These are phyloP conservation scores for Elephantulus edwardii DNA, from an alignment of 2,113 vertebrate genomes.

Conservation along the genomic window DNA sequence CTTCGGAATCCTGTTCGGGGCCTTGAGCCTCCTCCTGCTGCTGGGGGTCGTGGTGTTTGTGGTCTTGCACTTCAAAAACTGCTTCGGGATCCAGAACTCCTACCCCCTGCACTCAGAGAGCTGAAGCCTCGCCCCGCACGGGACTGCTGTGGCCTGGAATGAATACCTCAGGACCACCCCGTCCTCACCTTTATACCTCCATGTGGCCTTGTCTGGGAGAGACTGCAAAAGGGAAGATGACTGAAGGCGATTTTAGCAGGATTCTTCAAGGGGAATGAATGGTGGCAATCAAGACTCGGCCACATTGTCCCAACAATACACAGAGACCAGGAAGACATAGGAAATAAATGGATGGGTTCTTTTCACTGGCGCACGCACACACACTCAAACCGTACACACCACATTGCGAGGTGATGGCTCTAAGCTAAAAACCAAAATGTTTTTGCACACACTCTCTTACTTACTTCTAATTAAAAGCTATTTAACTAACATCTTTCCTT, in stretches of 20 bases:
- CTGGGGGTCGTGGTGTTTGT: conserved; percentile 26
- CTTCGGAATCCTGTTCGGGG: conserved; percentile 81
- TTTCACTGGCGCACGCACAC: background rate
- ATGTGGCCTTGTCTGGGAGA: background rate
- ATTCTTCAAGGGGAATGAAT: conserved; percentile 9
- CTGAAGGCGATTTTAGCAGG: background rate
- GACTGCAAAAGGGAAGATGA: background rate
- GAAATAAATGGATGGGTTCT: background rate
- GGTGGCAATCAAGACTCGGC: background rate
- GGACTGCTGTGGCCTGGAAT: background rate
- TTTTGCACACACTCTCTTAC: conserved; percentile 22
- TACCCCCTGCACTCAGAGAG: background rate
- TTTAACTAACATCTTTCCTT: conserved; percentile 41
- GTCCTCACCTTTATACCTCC: background rate
- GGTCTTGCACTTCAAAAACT: background rate
- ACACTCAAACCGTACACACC: background rate
- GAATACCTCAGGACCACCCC: conserved; percentile 13
- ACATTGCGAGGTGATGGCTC: background rate
- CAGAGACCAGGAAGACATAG: background rate
- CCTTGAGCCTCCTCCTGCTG: conserved; percentile 68
- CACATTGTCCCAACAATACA: background rate
- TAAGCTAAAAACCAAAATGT: conserved; percentile 18
- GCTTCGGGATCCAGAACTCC: background rate
- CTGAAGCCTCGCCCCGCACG: background rate
- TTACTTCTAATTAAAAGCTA: conserved; percentile 63